Evolutionary conservation across 2,113 vertebrate species (phyloP).

Genomic region (Lutjanus erythropterus): DNA sequence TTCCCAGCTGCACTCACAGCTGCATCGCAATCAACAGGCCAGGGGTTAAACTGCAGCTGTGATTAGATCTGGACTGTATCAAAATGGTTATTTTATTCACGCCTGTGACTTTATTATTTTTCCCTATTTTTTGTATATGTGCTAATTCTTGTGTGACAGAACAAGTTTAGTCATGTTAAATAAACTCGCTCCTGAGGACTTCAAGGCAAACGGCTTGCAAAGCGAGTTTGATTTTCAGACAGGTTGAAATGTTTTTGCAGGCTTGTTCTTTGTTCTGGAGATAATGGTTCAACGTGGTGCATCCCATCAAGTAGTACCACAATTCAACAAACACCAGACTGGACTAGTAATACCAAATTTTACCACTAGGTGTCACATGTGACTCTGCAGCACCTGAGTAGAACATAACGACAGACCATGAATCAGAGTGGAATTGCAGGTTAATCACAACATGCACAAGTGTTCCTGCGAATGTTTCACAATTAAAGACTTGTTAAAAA

Average conservation of each 20-base stretch:
- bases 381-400: too few relatives aligned
- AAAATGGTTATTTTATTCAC: slow-evolving; percentile 24
- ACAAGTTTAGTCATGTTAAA: slow-evolving; percentile 15
- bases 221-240: slow-evolving; percentile 26
- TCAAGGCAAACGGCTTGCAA: slow-evolving; percentile 30
- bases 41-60: slow-evolving; percentile 70
- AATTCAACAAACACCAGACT: too few relatives aligned
- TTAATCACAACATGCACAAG: too few relatives aligned
- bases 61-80: slow-evolving; percentile 60
- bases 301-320: not conserved
- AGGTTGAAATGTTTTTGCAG: slow-evolving; percentile 9
- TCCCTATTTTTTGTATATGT: not conserved
- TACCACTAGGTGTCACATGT: too few relatives aligned
- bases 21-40: slow-evolving; percentile 75
- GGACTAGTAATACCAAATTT: too few relatives aligned
- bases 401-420: too few relatives aligned
- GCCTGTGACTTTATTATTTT: slow-evolving; percentile 18
- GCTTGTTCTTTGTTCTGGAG: slow-evolving; percentile 18
- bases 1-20: slow-evolving; percentile 73
- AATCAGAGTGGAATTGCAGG: too few relatives aligned
- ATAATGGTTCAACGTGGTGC: not conserved
- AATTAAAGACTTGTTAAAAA: too few relatives aligned
- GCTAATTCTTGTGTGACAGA: slow-evolving; percentile 26
- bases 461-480: too few relatives aligned
- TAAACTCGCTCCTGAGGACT: slow-evolving; percentile 6